Evolutionary conservation across 2,888 invertebrate genomes (phyloP).

Genomic region (Hemicrepidius hirtus): DNA sequence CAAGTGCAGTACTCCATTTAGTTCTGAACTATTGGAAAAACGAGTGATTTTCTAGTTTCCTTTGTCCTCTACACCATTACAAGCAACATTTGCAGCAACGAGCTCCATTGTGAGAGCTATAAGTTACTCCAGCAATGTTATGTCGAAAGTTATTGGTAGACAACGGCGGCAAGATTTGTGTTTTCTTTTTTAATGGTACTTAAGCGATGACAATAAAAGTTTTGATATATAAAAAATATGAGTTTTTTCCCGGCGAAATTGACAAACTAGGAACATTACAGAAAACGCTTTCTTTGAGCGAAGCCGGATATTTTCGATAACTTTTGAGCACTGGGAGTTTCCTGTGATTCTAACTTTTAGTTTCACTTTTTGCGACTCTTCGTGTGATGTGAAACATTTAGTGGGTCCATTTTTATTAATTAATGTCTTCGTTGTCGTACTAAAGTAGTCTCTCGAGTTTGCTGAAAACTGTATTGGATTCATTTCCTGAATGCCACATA

Average conservation of each 20-base stretch:
- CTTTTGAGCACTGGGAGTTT: slow-evolving; percentile 10
- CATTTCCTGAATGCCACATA: slow-evolving; percentile 14
- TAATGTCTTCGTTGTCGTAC: slow-evolving; percentile 1
- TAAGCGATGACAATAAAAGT: neutral
- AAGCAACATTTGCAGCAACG: slow-evolving; percentile 13
- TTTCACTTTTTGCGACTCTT: slow-evolving; percentile 5
- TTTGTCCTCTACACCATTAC: slow-evolving; percentile 9
- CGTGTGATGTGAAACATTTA: slow-evolving; percentile 4
- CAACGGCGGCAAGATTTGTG: slow-evolving; percentile 8
- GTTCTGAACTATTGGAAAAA: slow-evolving; percentile 3
- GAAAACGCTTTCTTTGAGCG: slow-evolving; percentile 6
- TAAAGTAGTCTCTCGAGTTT: neutral
- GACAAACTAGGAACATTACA: neutral
- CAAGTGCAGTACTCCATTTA: slow-evolving; percentile 14
- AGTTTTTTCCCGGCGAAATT: neutral
- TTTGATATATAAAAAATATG: neutral
- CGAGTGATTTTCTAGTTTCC: slow-evolving; percentile 9
- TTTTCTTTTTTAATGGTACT: neutral
- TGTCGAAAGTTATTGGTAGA: slow-evolving; percentile 13
- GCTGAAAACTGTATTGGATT: slow-evolving; percentile 16
- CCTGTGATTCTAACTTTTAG: slow-evolving; percentile 1
- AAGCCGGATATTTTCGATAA: slow-evolving; percentile 23
- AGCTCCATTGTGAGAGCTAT: slow-evolving; percentile 6
- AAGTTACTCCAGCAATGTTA: slow-evolving; percentile 13
- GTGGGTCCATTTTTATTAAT: slow-evolving; percentile 11